Conservation (phyloP, 2,797 vertebrate species). For the Sylvia borin region DNA sequence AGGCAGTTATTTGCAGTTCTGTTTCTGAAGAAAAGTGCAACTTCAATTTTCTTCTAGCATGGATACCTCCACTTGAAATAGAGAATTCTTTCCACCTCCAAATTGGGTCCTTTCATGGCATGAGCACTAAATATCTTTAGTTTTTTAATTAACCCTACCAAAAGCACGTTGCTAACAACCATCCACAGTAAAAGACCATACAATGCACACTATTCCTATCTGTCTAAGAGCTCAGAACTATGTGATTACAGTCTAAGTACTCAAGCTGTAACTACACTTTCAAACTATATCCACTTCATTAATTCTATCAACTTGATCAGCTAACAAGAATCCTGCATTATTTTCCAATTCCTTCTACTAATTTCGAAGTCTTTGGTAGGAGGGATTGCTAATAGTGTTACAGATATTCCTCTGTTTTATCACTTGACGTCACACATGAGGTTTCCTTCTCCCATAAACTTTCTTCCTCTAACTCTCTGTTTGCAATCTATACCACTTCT, state of each 20-base stretch:
- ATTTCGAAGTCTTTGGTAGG: not conserved
- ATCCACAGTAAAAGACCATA: not conserved
- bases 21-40: not conserved
- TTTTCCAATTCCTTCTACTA: not conserved
- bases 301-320: not conserved
- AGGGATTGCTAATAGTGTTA: not conserved
- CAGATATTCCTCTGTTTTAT: not conserved
- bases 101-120: not conserved
- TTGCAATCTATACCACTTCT: not conserved
- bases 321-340: not conserved
- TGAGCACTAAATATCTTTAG: not conserved
- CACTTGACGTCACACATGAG: not conserved
- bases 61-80: not conserved
- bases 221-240: not conserved
- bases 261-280: not conserved
- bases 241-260: not conserved
- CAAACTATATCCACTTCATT: conserved; percentile 17
- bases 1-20: not conserved
- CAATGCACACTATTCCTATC: not conserved
- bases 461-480: not conserved
- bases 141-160: not conserved
- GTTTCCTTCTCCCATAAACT: not conserved
- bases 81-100: not conserved
- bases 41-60: not conserved
- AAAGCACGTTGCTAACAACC: not conserved